Evolutionary conservation across 2,797 vertebrate species (phyloP).

Genomic region (Gorsachius magnificus): DNA sequence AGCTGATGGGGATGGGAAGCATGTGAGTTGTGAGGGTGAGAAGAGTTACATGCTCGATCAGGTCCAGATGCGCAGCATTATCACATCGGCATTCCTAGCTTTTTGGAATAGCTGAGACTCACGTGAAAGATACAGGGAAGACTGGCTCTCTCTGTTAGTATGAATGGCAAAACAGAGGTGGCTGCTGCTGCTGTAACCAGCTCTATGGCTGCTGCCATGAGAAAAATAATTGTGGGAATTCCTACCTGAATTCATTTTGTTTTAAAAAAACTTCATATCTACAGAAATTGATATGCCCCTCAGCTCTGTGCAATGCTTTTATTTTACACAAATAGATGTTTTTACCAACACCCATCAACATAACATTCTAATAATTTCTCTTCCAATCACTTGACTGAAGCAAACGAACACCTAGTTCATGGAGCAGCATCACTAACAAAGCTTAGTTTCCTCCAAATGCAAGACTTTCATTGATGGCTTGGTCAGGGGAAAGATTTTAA

Average conservation of each 20-base stretch:
- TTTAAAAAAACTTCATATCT: background rate
- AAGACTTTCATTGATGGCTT: background rate
- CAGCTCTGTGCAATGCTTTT: background rate
- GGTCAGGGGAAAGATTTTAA: background rate
- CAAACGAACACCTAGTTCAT: background rate
- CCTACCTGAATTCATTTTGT: background rate
- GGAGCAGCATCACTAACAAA: background rate
- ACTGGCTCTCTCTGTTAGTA: background rate
- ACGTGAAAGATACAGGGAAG: background rate
- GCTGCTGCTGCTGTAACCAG: background rate
- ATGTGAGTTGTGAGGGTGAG: background rate
- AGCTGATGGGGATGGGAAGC: background rate
- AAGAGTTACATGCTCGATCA: fast-evolving
- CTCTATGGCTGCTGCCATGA: background rate
- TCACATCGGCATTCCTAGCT: background rate
- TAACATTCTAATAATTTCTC: background rate
- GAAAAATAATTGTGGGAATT: background rate
- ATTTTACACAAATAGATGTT: background rate
- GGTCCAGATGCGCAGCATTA: background rate
- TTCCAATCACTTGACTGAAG: background rate
- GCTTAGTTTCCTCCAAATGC: background rate
- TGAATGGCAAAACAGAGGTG: background rate
- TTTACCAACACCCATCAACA: background rate
- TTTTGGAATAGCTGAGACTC: background rate
- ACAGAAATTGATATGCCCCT: background rate